A percentile compares a stretch with the other conserved stretches of the same genome.
phyloP scores from a whole-genome alignment of 2,888 invertebrate genomes.

The Heliconius hortense region DNA sequence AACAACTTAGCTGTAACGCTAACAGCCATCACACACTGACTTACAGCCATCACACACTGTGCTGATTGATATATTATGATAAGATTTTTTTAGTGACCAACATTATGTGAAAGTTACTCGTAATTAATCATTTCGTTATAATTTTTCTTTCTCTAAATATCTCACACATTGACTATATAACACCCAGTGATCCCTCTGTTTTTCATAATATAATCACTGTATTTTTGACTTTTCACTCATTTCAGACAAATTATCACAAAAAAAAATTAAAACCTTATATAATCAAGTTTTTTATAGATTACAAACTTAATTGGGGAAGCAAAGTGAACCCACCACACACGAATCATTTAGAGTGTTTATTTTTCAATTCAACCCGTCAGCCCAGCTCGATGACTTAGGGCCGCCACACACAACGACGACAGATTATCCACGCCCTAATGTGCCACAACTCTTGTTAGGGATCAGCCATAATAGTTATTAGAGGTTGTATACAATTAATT shows the following conservation, averaged over 20 bases:
- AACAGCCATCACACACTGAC: neutral
- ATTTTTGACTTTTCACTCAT: neutral
- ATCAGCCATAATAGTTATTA: constrained; percentile 40
- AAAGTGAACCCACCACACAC: constrained; percentile 63
- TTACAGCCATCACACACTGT: constrained; percentile 4
- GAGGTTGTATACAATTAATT: constrained; percentile 38
- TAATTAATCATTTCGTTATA: neutral
- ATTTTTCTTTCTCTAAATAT: neutral
- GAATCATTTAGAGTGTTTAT: constrained; percentile 78
- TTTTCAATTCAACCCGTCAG: constrained; percentile 79
- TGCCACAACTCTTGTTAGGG: constrained; percentile 43
- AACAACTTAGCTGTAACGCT: constrained; percentile 50
- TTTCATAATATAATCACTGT: too few species aligned
- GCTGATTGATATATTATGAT: constrained; percentile 7
- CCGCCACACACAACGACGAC: constrained; percentile 78
- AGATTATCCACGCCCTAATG: constrained; percentile 59
- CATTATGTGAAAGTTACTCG: neutral
- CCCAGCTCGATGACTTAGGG: constrained; percentile 72
- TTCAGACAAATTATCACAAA: neutral
- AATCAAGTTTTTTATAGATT: constrained; percentile 26
- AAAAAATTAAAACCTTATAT: neutral
- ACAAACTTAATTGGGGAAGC: constrained; percentile 44
- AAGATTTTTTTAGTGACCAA: neutral
- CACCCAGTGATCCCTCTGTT: too few species aligned
- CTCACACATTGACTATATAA: neutral